Evolutionary conservation across 2,113 vertebrate genomes (phyloP), one percentile per base, ranked within the genome.

Genomic region (Lipophrys pholis): DNA sequence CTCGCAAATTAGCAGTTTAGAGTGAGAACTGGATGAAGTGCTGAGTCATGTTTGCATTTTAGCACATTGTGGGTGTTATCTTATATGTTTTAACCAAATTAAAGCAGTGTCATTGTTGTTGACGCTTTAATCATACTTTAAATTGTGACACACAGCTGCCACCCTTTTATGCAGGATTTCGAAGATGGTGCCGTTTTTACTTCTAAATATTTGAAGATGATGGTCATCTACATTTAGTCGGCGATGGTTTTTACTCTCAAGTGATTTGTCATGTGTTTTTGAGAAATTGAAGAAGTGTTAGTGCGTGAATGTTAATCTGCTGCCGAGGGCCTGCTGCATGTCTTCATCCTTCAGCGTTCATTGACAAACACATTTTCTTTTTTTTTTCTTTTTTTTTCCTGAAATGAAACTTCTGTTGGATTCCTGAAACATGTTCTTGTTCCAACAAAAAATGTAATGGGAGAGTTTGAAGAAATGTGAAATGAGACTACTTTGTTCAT

Each of bases 401-500:
- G 14, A 48, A 15, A n/a, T 8, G 10, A 42, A 42, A 10, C 38
- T 46, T 36, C 38, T 76, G 57, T 64, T 63, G 42, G 21, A 30
- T 30, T 30, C 21, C 21, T 30, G 21, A 30, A 30, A 30, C 21
- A 30, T 30, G 2, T 30, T 30, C 21, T 30, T 30, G 21, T 30
- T 30, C 21, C 21, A 82, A 65, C 57, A 76, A 15, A 39, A 60
- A 76, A 76, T 75, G 42, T 55, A 87, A 81, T 63, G 72, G 82
- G 72, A 70, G 54, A 61, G 12, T 76, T 48, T 61, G 69, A 73
- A 78, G 65, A 52, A 88, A 93, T 93, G 90, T 93, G 91, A 93
- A 93, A 76, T 41, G 65, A 85, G 87, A 90, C 87, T 87, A 91
- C 85, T 91, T 88, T 89, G 68, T 78, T 89, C 62, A 85, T 85